Percentiles rank a stretch among this genome's conserved stretches.
Evolutionary conservation across 2,113 vertebrate species (phyloP).

Genomic region (Paralichthys olivaceus): DNA sequence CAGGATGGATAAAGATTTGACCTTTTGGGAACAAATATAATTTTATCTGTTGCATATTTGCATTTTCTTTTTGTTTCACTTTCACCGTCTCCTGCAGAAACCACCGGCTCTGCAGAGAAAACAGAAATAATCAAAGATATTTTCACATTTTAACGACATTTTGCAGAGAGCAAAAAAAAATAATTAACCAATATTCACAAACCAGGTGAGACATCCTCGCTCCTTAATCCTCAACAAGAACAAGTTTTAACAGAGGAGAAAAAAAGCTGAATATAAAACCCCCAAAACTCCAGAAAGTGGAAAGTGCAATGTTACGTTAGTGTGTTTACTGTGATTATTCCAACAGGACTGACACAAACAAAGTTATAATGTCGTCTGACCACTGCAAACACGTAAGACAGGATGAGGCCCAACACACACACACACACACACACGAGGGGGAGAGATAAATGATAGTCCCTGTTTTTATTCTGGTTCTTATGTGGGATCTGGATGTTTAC

Average conservation of each 20-base stretch:
- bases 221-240: no score
- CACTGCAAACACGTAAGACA: slow-evolving; percentile 19
- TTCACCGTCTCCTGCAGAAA: no score
- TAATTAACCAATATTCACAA: no score
- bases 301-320: slow-evolving; percentile 53
- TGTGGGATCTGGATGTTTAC: background rate
- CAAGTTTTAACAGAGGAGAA: no score
- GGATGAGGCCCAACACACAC: background rate
- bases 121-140: no score
- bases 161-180: no score
- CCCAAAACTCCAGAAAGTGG: background rate
- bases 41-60: background rate
- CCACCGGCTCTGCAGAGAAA: no score
- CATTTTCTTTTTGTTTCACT: no score
- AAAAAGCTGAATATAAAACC: background rate
- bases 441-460: background rate
- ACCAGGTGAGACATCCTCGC: no score
- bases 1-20: no score
- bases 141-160: no score
- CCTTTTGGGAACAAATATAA: background rate
- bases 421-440: background rate
- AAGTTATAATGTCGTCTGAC: slow-evolving; percentile 31
- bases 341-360: slow-evolving; percentile 58
- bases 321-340: slow-evolving; percentile 59
- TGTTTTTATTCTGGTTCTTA: background rate